phyloP scores from a whole-genome alignment of 1,140 invertebrate species.

The Drosophila nebulosa region DNA sequence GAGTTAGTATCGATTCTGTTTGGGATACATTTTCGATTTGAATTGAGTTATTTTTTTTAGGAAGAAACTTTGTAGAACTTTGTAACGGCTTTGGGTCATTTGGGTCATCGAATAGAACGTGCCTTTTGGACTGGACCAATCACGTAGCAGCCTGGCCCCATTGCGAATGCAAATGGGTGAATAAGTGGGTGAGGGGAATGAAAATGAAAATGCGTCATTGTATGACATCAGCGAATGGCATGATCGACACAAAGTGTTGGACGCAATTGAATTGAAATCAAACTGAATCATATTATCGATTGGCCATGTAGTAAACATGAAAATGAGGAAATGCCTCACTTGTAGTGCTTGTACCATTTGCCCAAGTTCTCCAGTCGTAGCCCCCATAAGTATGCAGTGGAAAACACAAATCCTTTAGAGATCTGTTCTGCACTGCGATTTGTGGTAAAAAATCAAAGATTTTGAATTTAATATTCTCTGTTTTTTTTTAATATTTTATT shows the following conservation, averaged over 20 bases:
- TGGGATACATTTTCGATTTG: too few relatives aligned
- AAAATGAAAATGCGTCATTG: not conserved
- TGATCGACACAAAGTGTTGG: not conserved
- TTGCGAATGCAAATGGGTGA: not conserved
- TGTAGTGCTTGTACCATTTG: too few relatives aligned
- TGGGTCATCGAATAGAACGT: too few relatives aligned
- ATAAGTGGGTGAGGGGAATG: not conserved
- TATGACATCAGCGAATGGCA: conserved; percentile 4
- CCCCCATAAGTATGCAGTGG: too few relatives aligned
- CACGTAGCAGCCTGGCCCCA: not conserved
- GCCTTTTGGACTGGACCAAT: not conserved
- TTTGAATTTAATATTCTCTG: conserved; percentile 41
- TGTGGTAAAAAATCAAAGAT: not conserved
- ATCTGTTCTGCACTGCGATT: too few relatives aligned
- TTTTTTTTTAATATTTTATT: conserved; percentile 69
- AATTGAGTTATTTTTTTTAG: too few relatives aligned
- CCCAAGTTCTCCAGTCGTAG: too few relatives aligned
- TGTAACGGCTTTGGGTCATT: too few relatives aligned
- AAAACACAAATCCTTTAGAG: too few relatives aligned
- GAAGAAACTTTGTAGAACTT: too few relatives aligned
- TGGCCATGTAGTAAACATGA: not conserved
- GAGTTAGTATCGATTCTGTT: too few relatives aligned
- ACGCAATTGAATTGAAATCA: not conserved
- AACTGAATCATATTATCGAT: not conserved
- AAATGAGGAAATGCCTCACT: not conserved